These are phyloP conservation scores for Oryzias sinensis DNA, from an alignment of 2,797 vertebrate genomes.

Conservation along the genomic window DNA sequence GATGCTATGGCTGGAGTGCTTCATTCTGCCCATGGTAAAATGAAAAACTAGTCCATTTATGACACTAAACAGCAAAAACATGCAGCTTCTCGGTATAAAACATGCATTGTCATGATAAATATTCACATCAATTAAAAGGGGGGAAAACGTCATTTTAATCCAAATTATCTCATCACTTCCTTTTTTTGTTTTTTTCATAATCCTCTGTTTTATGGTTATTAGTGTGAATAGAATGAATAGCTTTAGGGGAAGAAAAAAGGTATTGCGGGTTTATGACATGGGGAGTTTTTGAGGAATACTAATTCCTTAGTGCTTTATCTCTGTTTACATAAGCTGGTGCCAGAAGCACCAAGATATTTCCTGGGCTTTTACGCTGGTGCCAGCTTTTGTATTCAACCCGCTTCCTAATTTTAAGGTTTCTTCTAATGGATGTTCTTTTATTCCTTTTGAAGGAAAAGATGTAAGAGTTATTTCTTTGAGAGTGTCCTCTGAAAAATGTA, in stretches of 20 bases:
- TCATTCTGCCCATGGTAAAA: conserved; percentile 19
- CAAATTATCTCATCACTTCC: conserved; percentile 31
- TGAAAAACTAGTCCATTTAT: conserved; percentile 36
- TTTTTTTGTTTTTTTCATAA: conserved; percentile 38
- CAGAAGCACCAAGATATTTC: conserved; percentile 21
- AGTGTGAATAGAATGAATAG: conserved; percentile 29
- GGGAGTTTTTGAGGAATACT: conserved; percentile 38
- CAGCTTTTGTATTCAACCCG: conserved; percentile 19
- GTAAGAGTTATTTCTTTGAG: conserved; percentile 32
- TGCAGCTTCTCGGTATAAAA: conserved; percentile 18
- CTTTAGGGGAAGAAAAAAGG: conserved; percentile 19
- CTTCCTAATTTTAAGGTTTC: conserved; percentile 20
- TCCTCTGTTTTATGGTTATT: conserved; percentile 26
- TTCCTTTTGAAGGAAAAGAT: conserved; percentile 24
- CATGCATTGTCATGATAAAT: conserved; percentile 27
- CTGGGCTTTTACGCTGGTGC: conserved; percentile 13
- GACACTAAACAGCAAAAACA: conserved; percentile 24
- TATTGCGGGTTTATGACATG: conserved; percentile 20
- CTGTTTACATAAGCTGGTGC: conserved; percentile 27
- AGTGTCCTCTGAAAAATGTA: conserved; percentile 47
- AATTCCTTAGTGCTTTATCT: conserved; percentile 36
- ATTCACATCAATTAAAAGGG: conserved; percentile 16
- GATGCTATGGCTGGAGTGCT: conserved; percentile 19
- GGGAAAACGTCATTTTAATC: conserved; percentile 21
- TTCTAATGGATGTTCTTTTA: conserved; percentile 21